phyloP scores from a whole-genome alignment of 2,888 invertebrate species.

The Acanthosepion esculentum region DNA sequence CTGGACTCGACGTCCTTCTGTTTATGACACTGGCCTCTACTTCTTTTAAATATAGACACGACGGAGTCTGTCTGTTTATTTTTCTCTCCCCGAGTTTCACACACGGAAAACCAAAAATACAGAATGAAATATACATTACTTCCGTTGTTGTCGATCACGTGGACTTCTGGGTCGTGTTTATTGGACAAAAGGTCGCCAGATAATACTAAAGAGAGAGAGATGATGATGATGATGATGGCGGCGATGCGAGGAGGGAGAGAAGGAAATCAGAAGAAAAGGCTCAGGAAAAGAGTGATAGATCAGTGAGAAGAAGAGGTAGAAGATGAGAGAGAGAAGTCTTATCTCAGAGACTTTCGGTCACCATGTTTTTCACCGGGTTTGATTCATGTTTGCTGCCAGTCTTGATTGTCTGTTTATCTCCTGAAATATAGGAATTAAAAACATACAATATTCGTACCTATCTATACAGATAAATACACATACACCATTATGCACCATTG shows the following conservation, averaged over 20 bases:
- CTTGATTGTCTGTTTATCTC: background rate
- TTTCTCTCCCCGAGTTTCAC: background rate
- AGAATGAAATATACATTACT: constrained; percentile 9
- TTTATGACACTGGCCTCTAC: background rate
- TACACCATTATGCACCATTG: background rate
- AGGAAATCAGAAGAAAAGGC: background rate
- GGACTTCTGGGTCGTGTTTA: background rate
- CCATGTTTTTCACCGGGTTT: background rate
- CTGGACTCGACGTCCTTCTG: constrained; percentile 15
- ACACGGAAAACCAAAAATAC: background rate
- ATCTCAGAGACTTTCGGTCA: background rate
- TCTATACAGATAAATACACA: background rate
- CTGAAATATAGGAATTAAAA: background rate
- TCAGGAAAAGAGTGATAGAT: background rate
- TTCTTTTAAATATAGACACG: constrained; percentile 9
- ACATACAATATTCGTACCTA: background rate
- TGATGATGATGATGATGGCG: no score
- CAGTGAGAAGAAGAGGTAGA: background rate
- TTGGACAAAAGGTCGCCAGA: background rate
- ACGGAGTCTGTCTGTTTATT: constrained; percentile 13
- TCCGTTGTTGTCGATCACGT: constrained; percentile 33
- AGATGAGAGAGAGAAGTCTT: background rate
- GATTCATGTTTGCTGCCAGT: background rate
- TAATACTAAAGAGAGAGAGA: background rate
- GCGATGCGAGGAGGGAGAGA: background rate